Evolutionary conservation across 2,797 vertebrate genomes (phyloP).

Genomic region (Rousettus madagascariensis): DNA sequence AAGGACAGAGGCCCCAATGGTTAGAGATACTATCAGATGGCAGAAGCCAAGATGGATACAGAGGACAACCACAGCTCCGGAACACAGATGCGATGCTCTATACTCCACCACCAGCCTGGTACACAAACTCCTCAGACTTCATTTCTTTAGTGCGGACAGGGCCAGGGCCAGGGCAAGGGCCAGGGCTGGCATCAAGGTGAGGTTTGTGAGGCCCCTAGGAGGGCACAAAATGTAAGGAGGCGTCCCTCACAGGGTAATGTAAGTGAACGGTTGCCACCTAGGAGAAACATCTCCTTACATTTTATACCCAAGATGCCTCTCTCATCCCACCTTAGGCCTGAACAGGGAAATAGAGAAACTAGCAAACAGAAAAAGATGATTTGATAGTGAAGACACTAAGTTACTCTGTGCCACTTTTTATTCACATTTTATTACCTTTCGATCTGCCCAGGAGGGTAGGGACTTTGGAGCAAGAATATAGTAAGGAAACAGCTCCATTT

Average conservation of each 20-base stretch:
- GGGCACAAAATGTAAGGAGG: neutral
- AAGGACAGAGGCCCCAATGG: neutral
- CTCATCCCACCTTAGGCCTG: neutral
- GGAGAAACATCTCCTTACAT: neutral
- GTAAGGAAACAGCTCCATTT: neutral
- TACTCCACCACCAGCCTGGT: fast-evolving
- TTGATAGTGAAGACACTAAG: neutral
- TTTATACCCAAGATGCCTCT: too few relatives aligned
- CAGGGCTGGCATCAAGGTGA: neutral
- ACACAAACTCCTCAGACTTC: neutral
- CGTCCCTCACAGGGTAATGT: neutral
- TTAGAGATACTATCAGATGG: neutral
- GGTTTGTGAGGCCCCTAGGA: too few relatives aligned
- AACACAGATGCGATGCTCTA: neutral
- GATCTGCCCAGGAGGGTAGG: neutral
- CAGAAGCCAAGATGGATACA: neutral
- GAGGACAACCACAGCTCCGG: neutral
- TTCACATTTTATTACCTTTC: neutral
- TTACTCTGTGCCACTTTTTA: neutral
- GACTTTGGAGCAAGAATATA: neutral
- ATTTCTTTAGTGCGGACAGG: neutral
- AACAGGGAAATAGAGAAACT: neutral
- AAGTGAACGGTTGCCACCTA: neutral
- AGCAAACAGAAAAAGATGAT: neutral
- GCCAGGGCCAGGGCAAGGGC: neutral